Evolutionary conservation across 1,140 invertebrate species (phyloP).

Genomic region (Drosophila azteca): DNA sequence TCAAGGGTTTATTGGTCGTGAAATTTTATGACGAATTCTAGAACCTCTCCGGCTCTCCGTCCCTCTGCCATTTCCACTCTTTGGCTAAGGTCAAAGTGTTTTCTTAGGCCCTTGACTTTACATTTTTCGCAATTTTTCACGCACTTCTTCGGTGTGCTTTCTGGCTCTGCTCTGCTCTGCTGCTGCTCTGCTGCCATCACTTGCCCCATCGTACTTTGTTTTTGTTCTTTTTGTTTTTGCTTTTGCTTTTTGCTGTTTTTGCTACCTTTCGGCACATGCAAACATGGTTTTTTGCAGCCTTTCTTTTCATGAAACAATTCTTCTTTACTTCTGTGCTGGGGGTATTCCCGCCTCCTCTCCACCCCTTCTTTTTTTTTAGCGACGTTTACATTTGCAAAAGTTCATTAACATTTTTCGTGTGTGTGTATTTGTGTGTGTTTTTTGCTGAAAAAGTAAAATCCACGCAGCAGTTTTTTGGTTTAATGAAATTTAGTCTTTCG

Average conservation of each 20-base stretch:
- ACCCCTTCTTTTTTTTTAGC: constrained; percentile 32
- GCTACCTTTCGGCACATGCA: constrained; percentile 57
- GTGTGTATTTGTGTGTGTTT: neutral
- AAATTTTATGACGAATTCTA: constrained; percentile 11
- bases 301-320: constrained; percentile 62
- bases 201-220: neutral
- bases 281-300: constrained; percentile 58
- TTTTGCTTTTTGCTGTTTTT: neutral
- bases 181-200: constrained; percentile 2
- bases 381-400: constrained; percentile 63
- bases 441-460: constrained; percentile 37
- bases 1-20: neutral
- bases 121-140: constrained; percentile 61
- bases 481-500: constrained; percentile 48
- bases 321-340: constrained; percentile 23
- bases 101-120: constrained; percentile 48
- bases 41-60: neutral
- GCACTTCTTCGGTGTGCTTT: constrained; percentile 43
- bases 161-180: neutral
- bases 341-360: constrained; percentile 17
- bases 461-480: constrained; percentile 57
- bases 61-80: constrained; percentile 2
- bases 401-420: constrained; percentile 65
- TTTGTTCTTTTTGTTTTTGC: constrained; percentile 6
- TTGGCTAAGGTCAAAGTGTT: constrained; percentile 48